Percentiles rank a stretch among this genome's conserved stretches.
phyloP scores from a whole-genome alignment of 2,888 invertebrate genomes.

The Coenonympha glycerion region DNA sequence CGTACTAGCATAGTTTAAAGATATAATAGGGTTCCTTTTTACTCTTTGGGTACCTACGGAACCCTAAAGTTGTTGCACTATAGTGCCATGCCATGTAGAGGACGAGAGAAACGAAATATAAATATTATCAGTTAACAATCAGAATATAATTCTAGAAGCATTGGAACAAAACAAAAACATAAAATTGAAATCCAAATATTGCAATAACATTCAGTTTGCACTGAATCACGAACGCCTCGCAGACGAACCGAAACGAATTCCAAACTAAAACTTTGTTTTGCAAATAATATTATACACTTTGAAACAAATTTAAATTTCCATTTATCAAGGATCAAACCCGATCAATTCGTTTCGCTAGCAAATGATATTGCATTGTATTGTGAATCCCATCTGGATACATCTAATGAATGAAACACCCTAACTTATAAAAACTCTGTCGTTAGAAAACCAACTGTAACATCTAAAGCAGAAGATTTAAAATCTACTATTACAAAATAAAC shows the following conservation, averaged over 20 bases:
- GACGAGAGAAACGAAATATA: too few relatives aligned
- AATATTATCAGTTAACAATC: too few relatives aligned
- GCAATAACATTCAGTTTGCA: conserved; percentile 11
- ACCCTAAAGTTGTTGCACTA: too few relatives aligned
- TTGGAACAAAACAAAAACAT: background rate
- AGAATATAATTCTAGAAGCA: background rate
- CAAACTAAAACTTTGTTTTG: conserved; percentile 42
- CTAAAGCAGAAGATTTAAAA: conserved; percentile 22
- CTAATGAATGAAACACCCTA: conserved; percentile 21
- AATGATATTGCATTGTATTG: conserved; percentile 60
- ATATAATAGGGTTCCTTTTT: too few relatives aligned
- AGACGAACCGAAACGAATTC: conserved; percentile 38
- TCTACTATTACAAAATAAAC: background rate
- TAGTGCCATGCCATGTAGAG: too few relatives aligned
- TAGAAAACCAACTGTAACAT: conserved; percentile 26
- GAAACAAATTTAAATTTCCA: conserved; percentile 59
- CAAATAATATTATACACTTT: conserved; percentile 45
- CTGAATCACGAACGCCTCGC: conserved; percentile 12
- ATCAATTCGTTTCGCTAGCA: conserved; percentile 53
- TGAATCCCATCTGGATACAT: conserved; percentile 42
- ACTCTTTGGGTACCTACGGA: too few relatives aligned
- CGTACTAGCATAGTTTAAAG: too few relatives aligned
- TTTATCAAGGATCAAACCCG: conserved; percentile 61
- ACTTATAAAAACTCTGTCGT: background rate
- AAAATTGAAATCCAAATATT: conserved; percentile 5